Evolutionary conservation across 2,113 vertebrate species (phyloP).

Genomic region (Anolis carolinensis): DNA sequence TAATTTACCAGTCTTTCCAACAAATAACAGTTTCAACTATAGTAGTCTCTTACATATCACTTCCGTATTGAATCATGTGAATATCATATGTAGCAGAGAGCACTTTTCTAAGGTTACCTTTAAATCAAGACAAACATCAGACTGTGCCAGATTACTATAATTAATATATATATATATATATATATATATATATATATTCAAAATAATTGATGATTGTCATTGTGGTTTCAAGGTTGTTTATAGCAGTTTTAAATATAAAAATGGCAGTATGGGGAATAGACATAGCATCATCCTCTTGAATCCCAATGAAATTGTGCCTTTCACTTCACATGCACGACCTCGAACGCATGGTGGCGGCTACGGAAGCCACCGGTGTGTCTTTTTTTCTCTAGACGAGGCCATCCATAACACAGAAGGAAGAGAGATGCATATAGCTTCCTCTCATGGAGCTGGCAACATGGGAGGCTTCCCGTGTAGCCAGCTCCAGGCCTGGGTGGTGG

Average conservation of each 20-base stretch:
- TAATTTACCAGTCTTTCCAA: rapidly evolving
- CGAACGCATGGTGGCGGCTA: too few relatives aligned
- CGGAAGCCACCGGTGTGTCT: too few relatives aligned
- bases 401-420: too few relatives aligned
- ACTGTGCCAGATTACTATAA: not conserved
- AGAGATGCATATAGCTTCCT: too few relatives aligned
- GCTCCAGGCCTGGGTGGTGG: too few relatives aligned
- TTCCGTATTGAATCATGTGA: not conserved
- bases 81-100: not conserved
- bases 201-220: not conserved
- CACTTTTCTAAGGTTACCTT: slow-evolving; percentile 45
- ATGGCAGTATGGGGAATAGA: not conserved
- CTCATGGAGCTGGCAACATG: too few relatives aligned
- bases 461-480: too few relatives aligned
- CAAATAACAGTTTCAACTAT: not conserved
- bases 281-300: not conserved
- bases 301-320: not conserved
- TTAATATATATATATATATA: rapidly evolving
- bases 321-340: too few relatives aligned
- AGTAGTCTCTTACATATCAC: not conserved
- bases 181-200: too few relatives aligned
- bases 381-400: too few relatives aligned
- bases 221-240: not conserved
- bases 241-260: not conserved
- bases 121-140: slow-evolving; percentile 51